These are phyloP conservation scores for Trachelus tabidus DNA, from an alignment of 2,888 invertebrate species.

Conservation along the genomic window DNA sequence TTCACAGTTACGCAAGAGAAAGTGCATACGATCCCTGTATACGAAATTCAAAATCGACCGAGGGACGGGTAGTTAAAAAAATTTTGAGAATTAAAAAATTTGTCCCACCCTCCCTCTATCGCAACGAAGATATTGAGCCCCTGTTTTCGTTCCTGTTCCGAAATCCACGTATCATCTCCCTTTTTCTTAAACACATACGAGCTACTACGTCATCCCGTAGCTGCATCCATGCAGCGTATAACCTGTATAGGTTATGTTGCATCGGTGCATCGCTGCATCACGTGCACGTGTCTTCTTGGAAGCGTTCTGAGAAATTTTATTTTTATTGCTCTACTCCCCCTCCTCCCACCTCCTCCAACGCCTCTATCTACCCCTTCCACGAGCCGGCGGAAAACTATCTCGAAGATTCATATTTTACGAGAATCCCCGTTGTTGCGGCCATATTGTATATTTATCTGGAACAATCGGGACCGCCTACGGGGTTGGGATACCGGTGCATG, in stretches of 20 bases:
- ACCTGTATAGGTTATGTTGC: background rate
- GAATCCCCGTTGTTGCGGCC: conserved; percentile 19
- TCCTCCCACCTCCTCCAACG: background rate
- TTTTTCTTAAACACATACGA: too few relatives aligned
- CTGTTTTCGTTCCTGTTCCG: too few relatives aligned
- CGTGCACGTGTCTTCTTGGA: background rate
- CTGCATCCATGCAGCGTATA: too few relatives aligned
- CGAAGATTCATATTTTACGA: conserved; percentile 29
- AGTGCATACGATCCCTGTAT: too few relatives aligned
- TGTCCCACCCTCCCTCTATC: fast-evolving
- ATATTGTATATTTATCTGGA: conserved; percentile 25
- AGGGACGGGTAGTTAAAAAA: too few relatives aligned
- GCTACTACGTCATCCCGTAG: too few relatives aligned
- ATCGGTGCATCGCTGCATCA: background rate
- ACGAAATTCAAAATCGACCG: too few relatives aligned
- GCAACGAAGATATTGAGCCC: too few relatives aligned
- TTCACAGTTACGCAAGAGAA: too few relatives aligned
- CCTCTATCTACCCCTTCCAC: background rate
- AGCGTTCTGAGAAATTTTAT: background rate
- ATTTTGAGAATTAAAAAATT: too few relatives aligned
- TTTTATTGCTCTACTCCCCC: background rate
- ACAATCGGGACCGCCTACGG: conserved; percentile 20
- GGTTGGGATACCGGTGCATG: too few relatives aligned
- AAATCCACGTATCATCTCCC: too few relatives aligned
- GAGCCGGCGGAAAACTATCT: background rate